Evolutionary conservation across 2,797 vertebrate species (phyloP), one percentile per base, ranked within the genome.

Genomic region (Cynopterus sphinx): DNA sequence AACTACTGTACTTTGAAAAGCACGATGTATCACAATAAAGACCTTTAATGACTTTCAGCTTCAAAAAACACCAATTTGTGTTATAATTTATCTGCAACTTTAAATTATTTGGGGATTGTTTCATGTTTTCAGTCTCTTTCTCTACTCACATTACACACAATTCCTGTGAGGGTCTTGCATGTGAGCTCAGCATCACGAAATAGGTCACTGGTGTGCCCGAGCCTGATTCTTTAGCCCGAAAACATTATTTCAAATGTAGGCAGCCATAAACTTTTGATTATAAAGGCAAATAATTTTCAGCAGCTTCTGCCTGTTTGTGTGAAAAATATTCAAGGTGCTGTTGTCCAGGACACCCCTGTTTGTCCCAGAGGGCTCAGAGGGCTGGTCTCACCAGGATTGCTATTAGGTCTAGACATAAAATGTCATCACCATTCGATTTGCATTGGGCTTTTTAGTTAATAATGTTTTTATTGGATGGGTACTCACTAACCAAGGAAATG

Each of bases 21-120:
- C 73, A 67, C 15, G n/a, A 46, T 8, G 19, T 53, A n/a, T 11
- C 61, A 21, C 68, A 19, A 43, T 73, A 53, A 92, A 96, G 87
- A 67, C 74, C 59, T 86, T 92, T 63, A 67, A 84, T 22, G 26
- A 79, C 91, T 93, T 97, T 94, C 89, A 96, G 95, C 87, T 95
- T 97, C 96, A 97, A 94, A 97, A 89, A 91, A 71, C 53, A 49
- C 33, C 74, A 91, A 96, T 87, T 96, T 51, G 75, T 51, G 39
- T 82, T 88, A 61, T 70, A 53, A 87, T 95, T 91, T 87, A 93
- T 85, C 90, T 81, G 77, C 90, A 90, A 94, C 55, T 36, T 68
- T 79, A 92, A 68, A 63, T 94, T 70, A 59, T 91, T 94, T 39
- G 49, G 49, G 49, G 24, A 53, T 43, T 89, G 65, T 92, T 94